Conservation (phyloP, 2,113 vertebrate genomes). For the Pangasianodon hypophthalmus region DNA sequence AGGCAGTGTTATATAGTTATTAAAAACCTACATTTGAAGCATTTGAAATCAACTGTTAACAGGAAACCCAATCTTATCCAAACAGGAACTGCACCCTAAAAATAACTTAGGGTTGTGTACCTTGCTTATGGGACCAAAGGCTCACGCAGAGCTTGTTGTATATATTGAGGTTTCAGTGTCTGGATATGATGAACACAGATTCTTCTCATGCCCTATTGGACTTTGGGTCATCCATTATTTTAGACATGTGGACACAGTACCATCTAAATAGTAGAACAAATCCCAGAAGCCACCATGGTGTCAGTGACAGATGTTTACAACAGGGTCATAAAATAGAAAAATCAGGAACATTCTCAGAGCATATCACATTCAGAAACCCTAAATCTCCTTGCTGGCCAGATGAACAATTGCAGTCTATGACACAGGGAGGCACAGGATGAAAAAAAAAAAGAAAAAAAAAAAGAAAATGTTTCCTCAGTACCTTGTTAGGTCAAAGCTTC, state of each 20-base stretch:
- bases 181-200: constrained; percentile 27
- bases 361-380: constrained; percentile 48
- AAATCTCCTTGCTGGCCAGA: constrained; percentile 24
- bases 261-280: constrained; percentile 16
- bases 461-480: constrained; percentile 1
- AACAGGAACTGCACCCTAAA: constrained; percentile 9
- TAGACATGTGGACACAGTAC: constrained; percentile 30
- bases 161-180: constrained; percentile 17
- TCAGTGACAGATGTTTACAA: constrained; percentile 53
- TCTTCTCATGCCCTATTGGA: constrained; percentile 32
- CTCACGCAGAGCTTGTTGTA: constrained; percentile 9
- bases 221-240: constrained; percentile 30
- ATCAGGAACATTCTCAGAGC: constrained; percentile 46
- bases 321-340: constrained; percentile 44
- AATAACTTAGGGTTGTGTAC: constrained; percentile 22
- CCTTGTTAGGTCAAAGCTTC: constrained; percentile 48
- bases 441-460: not conserved
- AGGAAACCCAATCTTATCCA: constrained; percentile 15
- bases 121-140: constrained; percentile 27
- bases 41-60: constrained; percentile 28
- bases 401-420: not conserved
- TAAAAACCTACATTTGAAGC: not conserved
- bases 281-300: constrained; percentile 39
- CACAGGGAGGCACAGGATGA: constrained; percentile 13
- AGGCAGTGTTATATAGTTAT: not conserved